Evolutionary conservation across 2,797 vertebrate genomes (phyloP), one percentile per base, ranked within the genome.

Genomic region (Todus mexicanus): DNA sequence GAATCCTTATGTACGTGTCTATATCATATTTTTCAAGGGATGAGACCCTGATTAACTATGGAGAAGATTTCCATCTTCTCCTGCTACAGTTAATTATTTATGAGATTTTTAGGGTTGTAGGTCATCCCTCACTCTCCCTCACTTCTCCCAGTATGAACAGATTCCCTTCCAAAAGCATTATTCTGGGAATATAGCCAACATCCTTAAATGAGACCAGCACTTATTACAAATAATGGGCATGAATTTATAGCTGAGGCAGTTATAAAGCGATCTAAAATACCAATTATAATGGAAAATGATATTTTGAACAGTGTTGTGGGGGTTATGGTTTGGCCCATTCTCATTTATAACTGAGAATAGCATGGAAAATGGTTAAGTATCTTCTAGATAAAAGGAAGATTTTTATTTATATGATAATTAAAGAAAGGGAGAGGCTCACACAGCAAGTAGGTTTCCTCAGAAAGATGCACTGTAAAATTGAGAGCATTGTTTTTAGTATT

Each of bases 171-270:
- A 94, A 93, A 94, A 96, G 43, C 76, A 89, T 95, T 94, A 93
- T 81, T 88, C 96, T 92, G 84, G 96, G 94, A 96, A 95, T 66
- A 73, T 12, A 68, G 94, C 95, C 94, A 95, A 64, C 51, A 75
- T 9, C 42, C 72, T 77, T 94, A 92, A 87, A 84, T 16, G 94
- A 93, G 73, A 56, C 76, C 59, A 89, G 66, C 76, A 91, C 64
- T 96, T 95, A 86, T 69, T 87, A 87, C 87, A 81, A 94, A 90
- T 92, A 96, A 95, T 90, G 69, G 81, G 68, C 50, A 94, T 72
- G 86, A 88, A 93, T 95, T 95, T 92, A 94, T 91, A 93, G 92
- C 70, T 73, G 33, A 94, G 66, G 79, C 29, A 2, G 50, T 91
- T 93, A 93, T 73, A 92, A 93, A 95, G 81, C 1, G 3, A 94